Evolutionary conservation across 2,888 invertebrate species (phyloP).

Genomic region (Fragum sueziense): DNA sequence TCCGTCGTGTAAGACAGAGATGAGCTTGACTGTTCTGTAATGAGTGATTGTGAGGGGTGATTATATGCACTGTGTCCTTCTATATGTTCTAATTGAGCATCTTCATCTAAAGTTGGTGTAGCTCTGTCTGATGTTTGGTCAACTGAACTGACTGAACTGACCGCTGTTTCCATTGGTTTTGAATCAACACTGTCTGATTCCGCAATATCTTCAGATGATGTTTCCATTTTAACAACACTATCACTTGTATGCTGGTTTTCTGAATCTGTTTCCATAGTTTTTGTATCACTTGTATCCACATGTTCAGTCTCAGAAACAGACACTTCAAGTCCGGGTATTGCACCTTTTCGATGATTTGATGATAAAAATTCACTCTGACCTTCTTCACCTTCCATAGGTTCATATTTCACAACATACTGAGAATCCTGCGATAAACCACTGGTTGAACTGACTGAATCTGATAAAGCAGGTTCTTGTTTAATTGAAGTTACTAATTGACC

Average conservation of each 20-base stretch:
- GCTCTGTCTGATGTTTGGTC: not conserved
- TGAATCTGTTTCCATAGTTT: slow-evolving; percentile 4
- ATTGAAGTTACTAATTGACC: not conserved
- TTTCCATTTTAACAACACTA: slow-evolving; percentile 2
- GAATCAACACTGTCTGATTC: not conserved
- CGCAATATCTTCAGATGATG: not conserved
- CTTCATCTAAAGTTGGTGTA: not conserved
- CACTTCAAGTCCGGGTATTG: slow-evolving; percentile 11
- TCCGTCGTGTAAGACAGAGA: not conserved
- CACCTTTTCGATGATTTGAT: slow-evolving; percentile 4
- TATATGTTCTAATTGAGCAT: not conserved
- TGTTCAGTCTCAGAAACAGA: slow-evolving; percentile 2
- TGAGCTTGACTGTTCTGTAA: not conserved
- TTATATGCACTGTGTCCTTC: not conserved
- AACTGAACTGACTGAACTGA: not conserved
- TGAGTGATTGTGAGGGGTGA: not conserved
- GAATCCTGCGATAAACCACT: not conserved
- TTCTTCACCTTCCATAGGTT: not conserved
- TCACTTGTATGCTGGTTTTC: not conserved
- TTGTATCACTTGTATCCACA: slow-evolving; percentile 8
- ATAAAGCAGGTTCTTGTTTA: not conserved
- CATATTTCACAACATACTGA: not conserved
- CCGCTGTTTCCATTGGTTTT: not conserved
- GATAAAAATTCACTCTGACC: not conserved
- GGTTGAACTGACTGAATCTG: not conserved